Evolutionary conservation across 1,140 invertebrate genomes (phyloP), one percentile per base, ranked within the genome.

Genomic region (Marisa cornuarietis): DNA sequence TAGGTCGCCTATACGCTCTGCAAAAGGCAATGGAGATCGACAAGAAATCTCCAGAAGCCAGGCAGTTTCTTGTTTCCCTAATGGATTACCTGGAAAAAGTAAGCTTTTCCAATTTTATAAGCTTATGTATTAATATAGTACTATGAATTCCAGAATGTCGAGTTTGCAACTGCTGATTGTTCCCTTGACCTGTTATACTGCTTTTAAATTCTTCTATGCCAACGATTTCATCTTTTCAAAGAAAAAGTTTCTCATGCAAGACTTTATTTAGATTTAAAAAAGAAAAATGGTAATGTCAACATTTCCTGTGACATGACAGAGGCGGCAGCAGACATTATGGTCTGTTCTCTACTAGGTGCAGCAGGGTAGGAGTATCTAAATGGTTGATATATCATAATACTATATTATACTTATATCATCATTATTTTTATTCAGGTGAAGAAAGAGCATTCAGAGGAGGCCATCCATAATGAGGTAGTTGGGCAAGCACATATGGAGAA

Each of bases 401-500:
- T 63, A 63, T 20, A 63, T 63, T 4, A n/a, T 63, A 20, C 7
- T 63, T 18, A n/a, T 68, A 22, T 68, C 26, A 1, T 68, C 7
- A 14, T 68, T 68, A 18, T 68, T 22, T 31, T 54, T 63, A 66
- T 61, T 66, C 65, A 77, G 76, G 20, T 77, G 49, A 77, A 77
- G 65, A 77, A 77, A 65, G 63, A 77, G 31, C 63, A 77, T 49
- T 0, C 86, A 51, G 91, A 93, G 81, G 93, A 94, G 83, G 90
- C 97, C 0, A 94, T 99, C 66, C 94, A 94, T 16, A 97, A 95
- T 92, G 97, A 99, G 81, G 93, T 98, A 42, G 96, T 96, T 75
- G 98, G 96, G 16, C 97, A 99, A 91, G 97, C 98, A 16, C 95
- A 99, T 89, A 93, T 99, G 72, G 98, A 99, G 92, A 97, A 99